Base-by-base conservation (phyloP, 2,113 vertebrate species). In the Argyrosomus japonicus region DNA sequence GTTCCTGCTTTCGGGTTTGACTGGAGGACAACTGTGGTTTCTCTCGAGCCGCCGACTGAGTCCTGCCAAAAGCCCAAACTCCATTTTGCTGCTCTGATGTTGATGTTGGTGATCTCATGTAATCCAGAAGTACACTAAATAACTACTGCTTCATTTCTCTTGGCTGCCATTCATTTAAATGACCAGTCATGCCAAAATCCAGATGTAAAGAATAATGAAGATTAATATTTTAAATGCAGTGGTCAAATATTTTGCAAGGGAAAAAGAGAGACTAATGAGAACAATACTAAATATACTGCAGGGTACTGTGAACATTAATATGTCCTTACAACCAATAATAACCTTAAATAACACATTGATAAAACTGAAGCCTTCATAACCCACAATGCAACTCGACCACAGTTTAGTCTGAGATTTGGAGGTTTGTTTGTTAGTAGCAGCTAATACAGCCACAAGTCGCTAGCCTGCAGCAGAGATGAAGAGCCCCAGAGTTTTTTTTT, bases 41-140 rank as follows among this genome's bases (percentile, higher is more conserved):
- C 83, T 51, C 70, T 75, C 69, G 68, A 77, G 47, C 69, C 23
- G 14, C 73, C 25, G 40, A 84, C 68, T 21, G 2, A 76, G 61
- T 61, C 58, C 75, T 63, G 54, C 73, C 56, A 57, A 63, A 73
- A 81, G 68, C 62, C 63, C 54, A 32, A 72, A 69, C 60, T 56
- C 61, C 15, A 32, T 76, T 86, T 72, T 70, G 14, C 81, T 12
- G 25, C 70, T 62, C 45, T 73, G 32, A 85, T 80, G 72, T 60
- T 75, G 67, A 65, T 82, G 72, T 60, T 75, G 67, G 62, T 82
- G 82, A 90, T 80, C 74, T 85, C 76, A 84, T 81, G n/a, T 56
- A 76, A 65, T 48, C 4, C 65, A 83, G 13, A 73, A 69, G 32
- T 23, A 84, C 51, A 71, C 19, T 10, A 51, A 77, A 79, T 36